These are phyloP conservation scores for Gavialis gangeticus DNA, from an alignment of 2,113 vertebrate species.

Conservation along the genomic window DNA sequence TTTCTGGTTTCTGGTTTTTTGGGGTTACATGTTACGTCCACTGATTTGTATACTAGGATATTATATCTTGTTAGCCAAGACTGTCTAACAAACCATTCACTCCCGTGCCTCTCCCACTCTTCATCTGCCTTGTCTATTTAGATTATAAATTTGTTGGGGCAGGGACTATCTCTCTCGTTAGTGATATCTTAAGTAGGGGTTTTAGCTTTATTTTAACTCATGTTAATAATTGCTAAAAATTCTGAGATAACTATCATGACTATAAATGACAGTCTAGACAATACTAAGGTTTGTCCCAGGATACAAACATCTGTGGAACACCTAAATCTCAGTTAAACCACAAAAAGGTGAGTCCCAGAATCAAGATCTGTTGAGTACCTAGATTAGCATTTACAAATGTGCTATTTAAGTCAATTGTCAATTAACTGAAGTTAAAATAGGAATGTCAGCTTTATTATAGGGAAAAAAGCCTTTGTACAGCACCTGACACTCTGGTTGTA, in stretches of 20 bases:
- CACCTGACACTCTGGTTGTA: background rate
- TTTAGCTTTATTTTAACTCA: constrained; percentile 23
- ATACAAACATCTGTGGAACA: constrained; percentile 45
- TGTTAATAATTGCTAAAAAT: background rate
- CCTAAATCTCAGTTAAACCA: constrained; percentile 51
- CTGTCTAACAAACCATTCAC: too few species aligned
- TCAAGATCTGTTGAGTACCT: constrained; percentile 12
- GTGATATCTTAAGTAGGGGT: background rate
- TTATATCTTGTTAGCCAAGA: too few species aligned
- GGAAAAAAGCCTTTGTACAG: constrained; percentile 51
- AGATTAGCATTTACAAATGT: constrained; percentile 2
- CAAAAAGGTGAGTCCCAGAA: constrained; percentile 32
- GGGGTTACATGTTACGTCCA: too few species aligned
- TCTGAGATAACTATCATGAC: background rate
- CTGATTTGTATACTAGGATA: too few species aligned
- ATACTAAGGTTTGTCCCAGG: background rate
- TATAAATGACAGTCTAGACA: background rate
- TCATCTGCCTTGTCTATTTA: too few species aligned
- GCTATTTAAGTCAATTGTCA: constrained; percentile 44
- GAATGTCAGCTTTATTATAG: constrained; percentile 53
- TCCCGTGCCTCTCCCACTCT: too few species aligned
- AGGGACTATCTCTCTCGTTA: background rate
- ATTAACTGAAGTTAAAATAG: constrained; percentile 39
- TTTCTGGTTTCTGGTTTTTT: too few species aligned
- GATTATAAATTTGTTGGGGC: too few species aligned